Conservation (phyloP, 2,113 vertebrate genomes). For the Brachyistius frenatus region DNA sequence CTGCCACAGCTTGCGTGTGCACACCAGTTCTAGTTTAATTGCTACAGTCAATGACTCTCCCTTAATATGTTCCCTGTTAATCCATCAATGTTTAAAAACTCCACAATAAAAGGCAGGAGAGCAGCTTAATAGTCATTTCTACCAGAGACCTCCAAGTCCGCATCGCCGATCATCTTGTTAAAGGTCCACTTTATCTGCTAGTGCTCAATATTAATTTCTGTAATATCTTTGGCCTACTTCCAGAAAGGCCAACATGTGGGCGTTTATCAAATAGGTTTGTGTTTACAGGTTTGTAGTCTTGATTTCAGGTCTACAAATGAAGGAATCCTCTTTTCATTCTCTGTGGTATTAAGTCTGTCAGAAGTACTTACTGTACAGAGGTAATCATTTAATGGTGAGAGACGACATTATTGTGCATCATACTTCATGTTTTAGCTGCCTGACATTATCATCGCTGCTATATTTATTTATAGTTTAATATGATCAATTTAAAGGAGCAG, state of each 20-base stretch:
- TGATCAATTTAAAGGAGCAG: no score
- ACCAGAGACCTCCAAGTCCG: constrained; percentile 14
- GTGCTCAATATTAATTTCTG: constrained; percentile 26
- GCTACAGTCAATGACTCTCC: background rate
- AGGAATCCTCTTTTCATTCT: background rate
- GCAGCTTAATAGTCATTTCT: constrained; percentile 34
- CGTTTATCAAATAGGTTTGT: constrained; percentile 11
- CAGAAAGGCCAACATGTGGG: constrained; percentile 17
- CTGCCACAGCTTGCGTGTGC: background rate
- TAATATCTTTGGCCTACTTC: constrained; percentile 18
- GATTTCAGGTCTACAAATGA: background rate
- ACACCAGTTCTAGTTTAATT: constrained; percentile 18
- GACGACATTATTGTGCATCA: background rate
- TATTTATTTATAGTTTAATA: no score
- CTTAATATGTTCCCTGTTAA: constrained; percentile 8
- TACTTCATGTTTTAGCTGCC: no score
- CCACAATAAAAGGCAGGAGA: constrained; percentile 13
- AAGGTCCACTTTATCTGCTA: constrained; percentile 25
- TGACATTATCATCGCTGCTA: no score
- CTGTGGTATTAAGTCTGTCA: background rate
- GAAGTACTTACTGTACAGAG: background rate
- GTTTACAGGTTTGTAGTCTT: background rate
- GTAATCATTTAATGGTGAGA: constrained; percentile 2
- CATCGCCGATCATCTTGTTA: constrained; percentile 26
- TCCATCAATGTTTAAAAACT: constrained; percentile 36